Conservation (phyloP, 2,888 invertebrate genomes). For the Empis livida region DNA sequence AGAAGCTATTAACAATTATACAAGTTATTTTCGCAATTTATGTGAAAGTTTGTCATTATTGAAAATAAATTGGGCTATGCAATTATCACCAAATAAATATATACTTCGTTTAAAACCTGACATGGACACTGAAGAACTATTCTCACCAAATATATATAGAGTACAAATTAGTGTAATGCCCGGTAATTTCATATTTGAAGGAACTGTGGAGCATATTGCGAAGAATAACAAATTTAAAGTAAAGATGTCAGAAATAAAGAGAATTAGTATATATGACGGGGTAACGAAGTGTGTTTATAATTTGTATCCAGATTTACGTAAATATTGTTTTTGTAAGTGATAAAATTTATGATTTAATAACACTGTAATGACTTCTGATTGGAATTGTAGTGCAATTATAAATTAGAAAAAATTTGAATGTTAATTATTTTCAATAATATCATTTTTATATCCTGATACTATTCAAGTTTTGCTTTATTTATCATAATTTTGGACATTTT, state of each 20-base stretch:
- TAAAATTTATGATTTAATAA: no score
- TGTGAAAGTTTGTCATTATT: conserved; percentile 48
- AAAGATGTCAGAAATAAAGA: conserved; percentile 56
- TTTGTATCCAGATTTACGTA: conserved; percentile 59
- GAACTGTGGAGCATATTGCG: conserved; percentile 52
- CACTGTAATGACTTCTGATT: no score
- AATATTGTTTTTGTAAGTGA: conserved; percentile 65
- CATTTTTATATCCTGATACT: no score
- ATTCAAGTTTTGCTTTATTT: no score
- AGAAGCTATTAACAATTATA: conserved; percentile 47
- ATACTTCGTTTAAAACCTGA: conserved; percentile 61
- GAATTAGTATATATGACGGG: conserved; percentile 70
- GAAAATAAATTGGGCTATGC: conserved; percentile 55
- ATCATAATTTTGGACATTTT: no score
- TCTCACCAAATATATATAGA: conserved; percentile 69
- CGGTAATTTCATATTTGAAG: conserved; percentile 69
- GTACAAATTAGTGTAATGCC: conserved; percentile 63
- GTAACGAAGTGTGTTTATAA: conserved; percentile 71
- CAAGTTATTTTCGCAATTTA: conserved; percentile 38
- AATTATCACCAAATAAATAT: conserved; percentile 51
- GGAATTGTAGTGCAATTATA: no score
- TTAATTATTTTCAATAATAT: no score
- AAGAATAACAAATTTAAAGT: conserved; percentile 45
- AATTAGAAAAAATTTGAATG: no score
- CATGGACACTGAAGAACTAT: no score